Evolutionary conservation across 2,797 vertebrate genomes (phyloP).

Genomic region (Caiman crocodilus): DNA sequence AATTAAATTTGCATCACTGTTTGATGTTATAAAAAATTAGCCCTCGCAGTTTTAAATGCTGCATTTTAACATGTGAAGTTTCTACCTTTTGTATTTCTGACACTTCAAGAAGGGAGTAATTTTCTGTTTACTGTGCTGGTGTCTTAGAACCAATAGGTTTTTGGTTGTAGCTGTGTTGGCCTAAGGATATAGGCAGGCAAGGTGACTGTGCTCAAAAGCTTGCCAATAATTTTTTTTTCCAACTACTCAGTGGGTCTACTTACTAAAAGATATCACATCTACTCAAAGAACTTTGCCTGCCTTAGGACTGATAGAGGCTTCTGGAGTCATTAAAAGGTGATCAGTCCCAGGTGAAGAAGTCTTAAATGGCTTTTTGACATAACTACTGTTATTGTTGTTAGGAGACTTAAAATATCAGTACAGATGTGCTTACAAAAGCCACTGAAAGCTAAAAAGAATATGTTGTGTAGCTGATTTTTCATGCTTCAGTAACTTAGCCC

Average conservation of each 20-base stretch:
- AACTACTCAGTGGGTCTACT: no score
- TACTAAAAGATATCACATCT: no score
- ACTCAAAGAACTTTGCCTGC: not conserved
- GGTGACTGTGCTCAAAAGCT: no score
- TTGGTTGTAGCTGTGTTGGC: no score
- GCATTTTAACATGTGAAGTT: not conserved
- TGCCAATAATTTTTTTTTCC: no score
- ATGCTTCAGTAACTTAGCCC: not conserved
- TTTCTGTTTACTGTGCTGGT: not conserved
- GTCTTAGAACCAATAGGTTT: not conserved
- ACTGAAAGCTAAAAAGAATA: not conserved
- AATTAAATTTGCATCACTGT: not conserved
- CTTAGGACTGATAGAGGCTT: not conserved
- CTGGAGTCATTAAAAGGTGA: not conserved
- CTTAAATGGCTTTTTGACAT: not conserved
- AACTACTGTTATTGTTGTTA: not conserved
- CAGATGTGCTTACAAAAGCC: not conserved
- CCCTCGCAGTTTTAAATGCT: not conserved
- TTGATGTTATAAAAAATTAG: not conserved
- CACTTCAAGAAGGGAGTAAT: not conserved
- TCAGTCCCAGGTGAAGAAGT: not conserved
- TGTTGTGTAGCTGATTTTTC: not conserved
- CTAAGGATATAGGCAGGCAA: no score
- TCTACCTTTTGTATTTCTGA: not conserved
- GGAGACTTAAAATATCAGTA: not conserved